Base-by-base conservation (phyloP, 35 echinoderm and acorn worm genomes). In the Acanthaster planci region DNA sequence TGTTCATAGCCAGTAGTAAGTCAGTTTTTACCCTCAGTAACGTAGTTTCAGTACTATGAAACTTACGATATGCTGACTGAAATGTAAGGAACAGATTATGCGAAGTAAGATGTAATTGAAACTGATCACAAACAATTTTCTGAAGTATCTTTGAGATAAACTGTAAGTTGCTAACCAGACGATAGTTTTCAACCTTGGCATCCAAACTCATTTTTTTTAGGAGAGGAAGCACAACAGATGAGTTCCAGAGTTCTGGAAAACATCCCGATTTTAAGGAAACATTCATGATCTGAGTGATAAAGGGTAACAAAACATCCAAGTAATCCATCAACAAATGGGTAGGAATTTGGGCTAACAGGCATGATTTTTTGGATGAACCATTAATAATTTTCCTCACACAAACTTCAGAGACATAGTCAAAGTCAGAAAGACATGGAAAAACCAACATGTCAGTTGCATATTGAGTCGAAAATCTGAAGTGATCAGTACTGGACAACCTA, bases 341-440 rank as follows among this genome's bases (percentile, higher is more conserved):
- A 21, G 59, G 59, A 21, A 67, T 67, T n/a, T 14, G 19, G 23
- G 16, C 59, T 21, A 67, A n/a, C 16, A 67, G 16, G 0, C 59
- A 67, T 0, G 16, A 67, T 67, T 67, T 67, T n/a, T 67, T 67
- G 23, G 16, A 21, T 14, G 59, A 67, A 31, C 23, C 16, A 21
- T 21, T 21, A 67, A 67, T 67, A n/a, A 67, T 0, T n/a, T 67
- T 15, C 16, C 59, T 14, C 16, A 67, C 59, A 21, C 16, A 67
- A 67, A n/a, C 16, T 67, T 67, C 59, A 21, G 59, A 67, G 23
- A 67, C 59, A 21, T 14, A 67, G n/a, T n/a, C 23, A 67, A 15
- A 67, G 16, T 67, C 59, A 67, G 59, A n/a, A n/a, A n/a, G n/a
- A n/a, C n/a, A n/a, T 67, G 59, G 23, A n/a, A 67, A n/a, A 21